Percentiles rank a stretch among this genome's conserved stretches.
Evolutionary conservation across 2,797 vertebrate species (phyloP).

Genomic region (Hoplostethus mediterraneus): DNA sequence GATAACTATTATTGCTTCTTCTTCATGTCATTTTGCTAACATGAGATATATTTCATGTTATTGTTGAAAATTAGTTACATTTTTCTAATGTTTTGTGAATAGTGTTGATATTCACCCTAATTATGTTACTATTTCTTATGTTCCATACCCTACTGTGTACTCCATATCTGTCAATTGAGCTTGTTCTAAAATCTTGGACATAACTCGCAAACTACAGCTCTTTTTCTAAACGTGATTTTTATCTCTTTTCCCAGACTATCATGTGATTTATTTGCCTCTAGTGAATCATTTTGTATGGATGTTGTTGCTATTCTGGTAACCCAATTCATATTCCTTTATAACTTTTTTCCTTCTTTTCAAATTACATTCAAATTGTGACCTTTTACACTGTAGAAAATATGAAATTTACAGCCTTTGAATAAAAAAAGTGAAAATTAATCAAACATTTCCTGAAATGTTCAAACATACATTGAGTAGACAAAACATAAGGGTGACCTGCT

Average conservation of each 20-base stretch:
- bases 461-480: no score
- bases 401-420: slow-evolving; percentile 78
- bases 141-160: slow-evolving; percentile 14
- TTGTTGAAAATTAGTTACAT: slow-evolving; percentile 29
- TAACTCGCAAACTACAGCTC: slow-evolving; percentile 23
- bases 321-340: slow-evolving; percentile 40
- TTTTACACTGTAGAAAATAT: slow-evolving; percentile 84
- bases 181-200: slow-evolving; percentile 36
- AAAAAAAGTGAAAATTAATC: slow-evolving; percentile 48
- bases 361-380: slow-evolving; percentile 75
- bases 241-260: slow-evolving; percentile 13
- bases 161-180: slow-evolving; percentile 10
- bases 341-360: slow-evolving; percentile 41
- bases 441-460: slow-evolving; percentile 9
- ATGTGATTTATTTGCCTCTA: slow-evolving; percentile 51
- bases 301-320: slow-evolving; percentile 54
- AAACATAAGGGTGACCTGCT: no score
- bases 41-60: slow-evolving; percentile 44
- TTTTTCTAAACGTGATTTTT: slow-evolving; percentile 39
- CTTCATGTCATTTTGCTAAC: slow-evolving; percentile 41
- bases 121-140: slow-evolving; percentile 23
- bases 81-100: slow-evolving; percentile 53
- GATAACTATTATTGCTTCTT: slow-evolving; percentile 40
- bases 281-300: slow-evolving; percentile 58
- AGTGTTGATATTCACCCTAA: slow-evolving; percentile 51